A percentile compares a stretch with the other conserved stretches of the same genome.
Evolutionary conservation across 30 jellyfish, hydroid and myxozoan genomes (phyloP).

Genomic region (Morbakka virulenta): DNA sequence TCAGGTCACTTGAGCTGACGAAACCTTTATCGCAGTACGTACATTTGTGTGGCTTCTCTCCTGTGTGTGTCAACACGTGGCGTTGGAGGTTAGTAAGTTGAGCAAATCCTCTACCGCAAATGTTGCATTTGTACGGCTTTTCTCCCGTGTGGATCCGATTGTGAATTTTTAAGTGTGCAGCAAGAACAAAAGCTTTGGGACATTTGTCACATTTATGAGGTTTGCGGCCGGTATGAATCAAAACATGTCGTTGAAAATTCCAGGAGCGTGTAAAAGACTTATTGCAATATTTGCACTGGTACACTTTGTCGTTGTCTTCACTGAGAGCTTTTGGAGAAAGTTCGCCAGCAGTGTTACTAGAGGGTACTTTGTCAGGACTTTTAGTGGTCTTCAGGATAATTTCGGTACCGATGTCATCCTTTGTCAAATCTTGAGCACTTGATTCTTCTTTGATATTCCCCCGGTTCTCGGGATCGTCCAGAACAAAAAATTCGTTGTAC

Average conservation of each 20-base stretch:
- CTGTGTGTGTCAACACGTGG: conserved; percentile 94
- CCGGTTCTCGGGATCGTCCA: conserved; percentile 73
- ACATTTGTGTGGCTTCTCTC: conserved; percentile 97
- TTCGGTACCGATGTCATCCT: conserved; percentile 44
- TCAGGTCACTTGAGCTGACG: conserved; percentile 90
- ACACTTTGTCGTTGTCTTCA: conserved; percentile 83
- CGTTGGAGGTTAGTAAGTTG: conserved; percentile 93
- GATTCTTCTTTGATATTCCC: conserved; percentile 1
- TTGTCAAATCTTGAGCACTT: conserved; percentile 3
- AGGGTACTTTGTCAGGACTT: conserved; percentile 61
- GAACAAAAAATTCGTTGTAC: conserved; percentile 88
- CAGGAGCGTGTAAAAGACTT: conserved; percentile 88
- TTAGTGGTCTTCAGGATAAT: too few relatives aligned
- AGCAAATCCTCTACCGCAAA: conserved; percentile 97
- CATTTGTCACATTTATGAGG: conserved; percentile 98
- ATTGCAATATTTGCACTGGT: conserved; percentile 82
- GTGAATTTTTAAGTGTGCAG: conserved; percentile 94
- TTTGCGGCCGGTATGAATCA: conserved; percentile 95
- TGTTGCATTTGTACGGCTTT: conserved; percentile 93
- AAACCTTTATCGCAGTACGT: conserved; percentile 92
- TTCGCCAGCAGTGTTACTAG: conserved; percentile 58
- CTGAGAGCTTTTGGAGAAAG: conserved; percentile 86
- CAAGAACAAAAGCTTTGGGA: conserved; percentile 94
- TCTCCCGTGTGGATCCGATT: conserved; percentile 97
- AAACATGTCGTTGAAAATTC: conserved; percentile 97